phyloP scores from a whole-genome alignment of 2,797 vertebrate species.

The Acanthopagrus latus region DNA sequence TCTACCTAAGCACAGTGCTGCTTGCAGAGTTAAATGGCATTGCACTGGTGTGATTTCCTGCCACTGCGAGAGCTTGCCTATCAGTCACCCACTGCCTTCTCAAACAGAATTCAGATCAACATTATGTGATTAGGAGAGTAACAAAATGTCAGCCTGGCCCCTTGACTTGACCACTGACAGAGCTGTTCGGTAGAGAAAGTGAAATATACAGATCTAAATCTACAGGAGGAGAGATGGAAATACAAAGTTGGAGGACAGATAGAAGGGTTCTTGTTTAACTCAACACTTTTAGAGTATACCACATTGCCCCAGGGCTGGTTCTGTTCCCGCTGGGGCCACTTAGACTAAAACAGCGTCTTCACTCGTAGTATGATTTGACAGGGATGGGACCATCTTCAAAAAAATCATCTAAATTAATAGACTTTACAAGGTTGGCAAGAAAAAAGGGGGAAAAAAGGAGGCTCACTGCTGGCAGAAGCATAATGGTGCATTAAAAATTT shows the following conservation, averaged over 20 bases:
- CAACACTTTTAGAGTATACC: not conserved
- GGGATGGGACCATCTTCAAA: not conserved
- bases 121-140: constrained; percentile 65
- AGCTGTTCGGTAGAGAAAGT: constrained; percentile 23
- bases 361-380: not conserved
- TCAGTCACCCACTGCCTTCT: constrained; percentile 63
- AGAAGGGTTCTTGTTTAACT: constrained; percentile 27
- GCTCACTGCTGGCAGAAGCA: not conserved
- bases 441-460: not conserved
- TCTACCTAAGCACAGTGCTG: constrained; percentile 56
- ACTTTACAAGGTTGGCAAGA: not conserved
- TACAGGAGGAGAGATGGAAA: constrained; percentile 19
- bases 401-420: constrained; percentile 28
- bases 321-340: constrained; percentile 51
- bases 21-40: constrained; percentile 58
- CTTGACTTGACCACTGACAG: constrained; percentile 40
- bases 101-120: constrained; percentile 51
- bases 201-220: constrained; percentile 12
- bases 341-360: constrained; percentile 14
- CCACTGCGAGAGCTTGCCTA: constrained; percentile 47
- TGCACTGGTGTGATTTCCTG: constrained; percentile 59
- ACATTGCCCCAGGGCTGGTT: not conserved
- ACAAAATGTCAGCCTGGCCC: constrained; percentile 54
- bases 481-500: constrained; percentile 4
- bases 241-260: constrained; percentile 5